Base-by-base conservation (phyloP, 2,797 vertebrate species). In the Notolepis coatsorum region DNA sequence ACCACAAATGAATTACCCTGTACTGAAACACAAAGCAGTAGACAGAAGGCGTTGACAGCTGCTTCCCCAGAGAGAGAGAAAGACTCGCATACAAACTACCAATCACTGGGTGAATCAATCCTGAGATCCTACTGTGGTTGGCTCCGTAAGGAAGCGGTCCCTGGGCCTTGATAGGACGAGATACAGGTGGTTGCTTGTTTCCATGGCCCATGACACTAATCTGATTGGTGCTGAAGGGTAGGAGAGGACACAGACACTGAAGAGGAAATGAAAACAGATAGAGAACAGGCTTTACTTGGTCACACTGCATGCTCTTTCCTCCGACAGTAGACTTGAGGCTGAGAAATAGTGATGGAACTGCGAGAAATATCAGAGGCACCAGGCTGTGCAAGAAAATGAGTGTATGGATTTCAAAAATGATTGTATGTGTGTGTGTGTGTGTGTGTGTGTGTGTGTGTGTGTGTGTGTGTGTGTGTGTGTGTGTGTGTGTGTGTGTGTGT, bases 201-300 rank as follows among this genome's bases (percentile, higher is more conserved):
- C 59, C 68, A 57, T 61, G 66, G 56, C 38, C 52, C 45, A 53
- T 6, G 2, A 66, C 27, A 55, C 58, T 78, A 76, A 71, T 66
- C 52, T 51, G 66, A 80, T 68, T 61, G 68, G 55, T 18, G 20
- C 15, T 39, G 57, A 37, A 12, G 24, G 23, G 27, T 12, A 24
- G 20, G 21, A 15, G 20, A n/a, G 43, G 12, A 65, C 68, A 56
- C 12, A 47, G 71, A 58, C 42, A 9, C 2, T 6, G 58, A 30
- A 35, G 18, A 64, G 59, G 63, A 82, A 79, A 86, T 68, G 35
- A 68, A 78, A 78, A 70, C 46, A 24, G 43, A 45, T 63, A 70
- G 38, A 54, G 15, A 28, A 2, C 0, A 41, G 20, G 48, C 42
- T 62, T 68, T 50, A 63, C 68, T 73, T 48, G 53, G 50, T 12